Evolutionary conservation across 2,113 vertebrate genomes (phyloP).

Genomic region (Melanostigma gelatinosum): DNA sequence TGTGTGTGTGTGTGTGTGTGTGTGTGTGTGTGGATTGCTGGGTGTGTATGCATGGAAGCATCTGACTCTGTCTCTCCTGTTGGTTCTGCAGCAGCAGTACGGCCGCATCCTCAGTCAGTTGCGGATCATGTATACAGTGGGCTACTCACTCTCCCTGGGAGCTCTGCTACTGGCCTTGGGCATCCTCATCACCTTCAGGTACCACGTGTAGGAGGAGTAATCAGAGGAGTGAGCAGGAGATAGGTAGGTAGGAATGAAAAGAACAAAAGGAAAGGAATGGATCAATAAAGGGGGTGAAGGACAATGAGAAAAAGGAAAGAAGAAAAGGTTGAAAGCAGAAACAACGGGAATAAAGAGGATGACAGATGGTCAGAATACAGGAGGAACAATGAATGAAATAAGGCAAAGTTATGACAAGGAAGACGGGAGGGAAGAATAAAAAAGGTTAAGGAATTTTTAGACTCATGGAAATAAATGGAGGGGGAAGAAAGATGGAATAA

Average conservation of each 20-base stretch:
- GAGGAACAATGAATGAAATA: background rate
- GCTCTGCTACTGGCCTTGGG: slow-evolving; percentile 89
- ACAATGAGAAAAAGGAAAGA: background rate
- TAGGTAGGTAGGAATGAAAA: background rate
- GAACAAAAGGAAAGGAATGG: background rate
- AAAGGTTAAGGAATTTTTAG: background rate
- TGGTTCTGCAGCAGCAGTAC: slow-evolving; percentile 80
- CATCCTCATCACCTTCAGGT: slow-evolving; percentile 93
- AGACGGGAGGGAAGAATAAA: too few relatives aligned
- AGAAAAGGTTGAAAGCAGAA: too few relatives aligned
- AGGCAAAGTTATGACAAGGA: background rate
- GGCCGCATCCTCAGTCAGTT: slow-evolving; percentile 86
- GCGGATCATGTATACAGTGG: slow-evolving; percentile 93
- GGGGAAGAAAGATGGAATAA: background rate
- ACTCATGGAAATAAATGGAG: background rate
- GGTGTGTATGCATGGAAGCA: background rate
- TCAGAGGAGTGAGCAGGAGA: background rate
- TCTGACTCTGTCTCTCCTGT: slow-evolving; percentile 21
- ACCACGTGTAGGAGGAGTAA: slow-evolving; percentile 4
- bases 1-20: background rate
- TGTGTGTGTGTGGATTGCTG: background rate
- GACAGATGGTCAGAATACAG: background rate
- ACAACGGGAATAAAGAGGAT: background rate
- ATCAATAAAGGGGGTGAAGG: background rate
- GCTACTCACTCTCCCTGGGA: slow-evolving; percentile 90